Conservation (phyloP, 2,888 invertebrate genomes). For the Gerris lacustris region DNA sequence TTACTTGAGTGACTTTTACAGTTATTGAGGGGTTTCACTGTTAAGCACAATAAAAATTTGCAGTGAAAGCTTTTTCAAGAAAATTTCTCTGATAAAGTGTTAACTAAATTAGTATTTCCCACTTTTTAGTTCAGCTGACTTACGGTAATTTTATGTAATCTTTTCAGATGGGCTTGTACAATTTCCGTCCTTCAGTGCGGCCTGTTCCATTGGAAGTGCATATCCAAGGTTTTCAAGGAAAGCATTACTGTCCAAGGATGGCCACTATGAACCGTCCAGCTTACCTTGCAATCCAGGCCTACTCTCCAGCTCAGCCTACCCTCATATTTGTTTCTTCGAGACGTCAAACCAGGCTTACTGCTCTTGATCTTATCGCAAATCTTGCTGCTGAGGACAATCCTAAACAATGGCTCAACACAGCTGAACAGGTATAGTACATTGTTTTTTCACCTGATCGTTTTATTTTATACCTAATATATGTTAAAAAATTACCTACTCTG, state of each 20-base stretch:
- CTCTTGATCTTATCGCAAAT: conserved; percentile 83
- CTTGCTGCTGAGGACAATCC: conserved; percentile 83
- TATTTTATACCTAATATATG: neutral
- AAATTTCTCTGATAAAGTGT: too few relatives aligned
- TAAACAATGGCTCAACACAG: conserved; percentile 86
- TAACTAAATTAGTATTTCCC: too few relatives aligned
- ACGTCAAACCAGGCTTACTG: conserved; percentile 90
- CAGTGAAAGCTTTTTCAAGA: too few relatives aligned
- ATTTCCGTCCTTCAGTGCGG: conserved; percentile 93
- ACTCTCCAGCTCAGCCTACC: conserved; percentile 82
- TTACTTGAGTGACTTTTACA: too few relatives aligned
- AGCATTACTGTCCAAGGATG: conserved; percentile 99
- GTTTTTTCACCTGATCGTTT: neutral
- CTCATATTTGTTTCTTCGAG: conserved; percentile 88
- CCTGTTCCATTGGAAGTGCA: conserved; percentile 91
- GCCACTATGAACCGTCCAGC: conserved; percentile 98
- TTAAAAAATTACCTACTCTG: neutral
- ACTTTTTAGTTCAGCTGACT: too few relatives aligned
- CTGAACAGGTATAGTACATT: conserved; percentile 41
- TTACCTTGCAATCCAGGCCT: conserved; percentile 85
- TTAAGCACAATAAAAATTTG: too few relatives aligned
- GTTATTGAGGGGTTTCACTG: too few relatives aligned
- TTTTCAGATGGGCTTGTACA: conserved; percentile 72
- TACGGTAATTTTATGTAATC: neutral
- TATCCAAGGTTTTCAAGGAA: conserved; percentile 89